phyloP scores from a whole-genome alignment of 2,888 invertebrate species.

The Ctena decussata region DNA sequence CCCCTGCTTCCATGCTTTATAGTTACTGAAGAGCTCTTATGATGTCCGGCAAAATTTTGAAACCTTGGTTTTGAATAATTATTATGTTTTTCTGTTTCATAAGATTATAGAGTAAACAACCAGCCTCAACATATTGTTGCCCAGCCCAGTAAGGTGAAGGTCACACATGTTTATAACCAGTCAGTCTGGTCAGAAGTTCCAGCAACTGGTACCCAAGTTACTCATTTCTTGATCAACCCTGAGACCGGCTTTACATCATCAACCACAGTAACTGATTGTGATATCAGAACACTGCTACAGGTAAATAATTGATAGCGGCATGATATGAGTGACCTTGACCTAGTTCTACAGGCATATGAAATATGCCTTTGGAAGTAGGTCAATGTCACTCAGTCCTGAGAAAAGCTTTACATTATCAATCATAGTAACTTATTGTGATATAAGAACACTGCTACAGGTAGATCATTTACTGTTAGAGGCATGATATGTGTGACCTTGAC shows the following conservation, averaged over 20 bases:
- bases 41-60: too few species aligned
- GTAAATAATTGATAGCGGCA: slow-evolving; percentile 32
- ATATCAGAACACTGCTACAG: slow-evolving; percentile 68
- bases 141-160: slow-evolving; percentile 72
- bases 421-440: slow-evolving; percentile 60
- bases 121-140: slow-evolving; percentile 40
- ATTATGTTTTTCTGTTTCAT: not conserved
- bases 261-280: slow-evolving; percentile 50
- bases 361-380: too few species aligned
- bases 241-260: slow-evolving; percentile 23
- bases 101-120: slow-evolving; percentile 32
- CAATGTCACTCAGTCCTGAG: too few species aligned
- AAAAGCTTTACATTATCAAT: too few species aligned
- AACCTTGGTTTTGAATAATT: too few species aligned
- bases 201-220: slow-evolving; percentile 48
- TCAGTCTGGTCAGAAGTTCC: slow-evolving; percentile 66
- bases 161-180: slow-evolving; percentile 70
- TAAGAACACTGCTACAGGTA: slow-evolving; percentile 69
- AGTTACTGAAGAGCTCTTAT: too few species aligned
- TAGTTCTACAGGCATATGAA: too few species aligned
- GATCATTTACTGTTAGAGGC: too few species aligned
- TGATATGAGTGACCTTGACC: too few species aligned
- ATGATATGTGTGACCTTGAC: too few species aligned
- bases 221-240: slow-evolving; percentile 60
- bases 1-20: too few species aligned